A percentile compares a stretch with the other conserved stretches of the same genome.
These are phyloP conservation scores for Promerops cafer DNA, from an alignment of 2,113 vertebrate genomes.

Conservation along the genomic window DNA sequence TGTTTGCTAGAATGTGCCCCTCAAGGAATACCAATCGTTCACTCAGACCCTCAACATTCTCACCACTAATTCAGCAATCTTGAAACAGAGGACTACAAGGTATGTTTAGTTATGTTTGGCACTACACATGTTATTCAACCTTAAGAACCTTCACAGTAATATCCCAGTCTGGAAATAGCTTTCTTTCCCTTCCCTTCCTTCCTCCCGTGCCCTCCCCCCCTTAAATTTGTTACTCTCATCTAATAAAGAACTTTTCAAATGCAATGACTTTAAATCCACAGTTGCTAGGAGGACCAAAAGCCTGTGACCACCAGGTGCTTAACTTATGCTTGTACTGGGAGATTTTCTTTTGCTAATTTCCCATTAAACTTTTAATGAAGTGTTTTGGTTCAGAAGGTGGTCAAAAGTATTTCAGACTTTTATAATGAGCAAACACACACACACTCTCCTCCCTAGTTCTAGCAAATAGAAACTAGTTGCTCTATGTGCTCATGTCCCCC, in stretches of 20 bases:
- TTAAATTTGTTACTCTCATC: not conserved
- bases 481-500: not conserved
- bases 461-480: not conserved
- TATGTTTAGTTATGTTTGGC: not conserved
- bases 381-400: not conserved
- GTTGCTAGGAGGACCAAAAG: not conserved
- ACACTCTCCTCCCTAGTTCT: not conserved
- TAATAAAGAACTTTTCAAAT: not conserved
- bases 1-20: not conserved
- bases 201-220: no score
- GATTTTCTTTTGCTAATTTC: not conserved
- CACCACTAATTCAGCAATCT: not conserved
- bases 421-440: not conserved
- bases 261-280: not conserved
- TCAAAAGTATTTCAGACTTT: not conserved
- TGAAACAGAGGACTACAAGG: not conserved
- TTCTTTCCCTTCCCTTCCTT: no score
- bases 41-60: not conserved
- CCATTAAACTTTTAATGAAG: not conserved
- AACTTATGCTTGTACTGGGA: not conserved
- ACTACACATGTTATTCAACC: accelerated
- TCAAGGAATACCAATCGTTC: not conserved
- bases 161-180: not conserved
- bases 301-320: not conserved
- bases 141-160: not conserved